Conservation (phyloP, 2,113 vertebrate genomes). For the Eudyptes chrysolophus region DNA sequence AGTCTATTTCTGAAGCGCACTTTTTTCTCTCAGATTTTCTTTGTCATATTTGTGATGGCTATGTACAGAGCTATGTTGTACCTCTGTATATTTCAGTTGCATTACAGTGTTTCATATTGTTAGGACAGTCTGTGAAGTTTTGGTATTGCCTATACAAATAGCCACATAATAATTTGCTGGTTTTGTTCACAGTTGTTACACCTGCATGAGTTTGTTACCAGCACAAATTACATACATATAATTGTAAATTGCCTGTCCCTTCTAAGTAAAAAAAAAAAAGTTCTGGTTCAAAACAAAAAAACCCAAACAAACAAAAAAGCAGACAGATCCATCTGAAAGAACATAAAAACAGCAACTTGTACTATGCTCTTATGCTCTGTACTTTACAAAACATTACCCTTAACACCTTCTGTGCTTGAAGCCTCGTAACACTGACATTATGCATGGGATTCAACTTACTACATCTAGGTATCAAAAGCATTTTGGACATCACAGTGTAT, state of each 20-base stretch:
- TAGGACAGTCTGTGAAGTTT: not conserved
- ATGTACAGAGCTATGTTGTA: not conserved
- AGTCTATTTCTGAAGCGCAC: not conserved
- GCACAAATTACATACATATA: not conserved
- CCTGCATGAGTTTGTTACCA: not conserved
- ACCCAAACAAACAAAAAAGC: not conserved
- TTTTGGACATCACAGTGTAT: not conserved
- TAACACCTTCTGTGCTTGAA: not conserved
- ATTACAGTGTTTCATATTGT: not conserved
- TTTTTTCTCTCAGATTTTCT: not conserved
- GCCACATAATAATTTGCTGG: not conserved
- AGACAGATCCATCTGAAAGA: not conserved
- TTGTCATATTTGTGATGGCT: not conserved
- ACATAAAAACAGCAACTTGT: not conserved
- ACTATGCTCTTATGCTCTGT: fast-evolving
- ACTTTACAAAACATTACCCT: not conserved
- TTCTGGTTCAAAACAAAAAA: not conserved
- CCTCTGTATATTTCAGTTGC: not conserved
- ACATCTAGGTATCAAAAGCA: not conserved
- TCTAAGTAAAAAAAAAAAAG: not conserved
- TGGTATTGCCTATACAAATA: not conserved
- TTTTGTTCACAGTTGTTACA: not conserved
- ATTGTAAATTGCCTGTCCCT: not conserved
- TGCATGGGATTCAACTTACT: not conserved
- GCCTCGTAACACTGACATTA: not conserved